These are phyloP conservation scores for Glandiceps talaboti DNA, from an alignment of 53 echinoderm and acorn worm genomes.

Conservation along the genomic window DNA sequence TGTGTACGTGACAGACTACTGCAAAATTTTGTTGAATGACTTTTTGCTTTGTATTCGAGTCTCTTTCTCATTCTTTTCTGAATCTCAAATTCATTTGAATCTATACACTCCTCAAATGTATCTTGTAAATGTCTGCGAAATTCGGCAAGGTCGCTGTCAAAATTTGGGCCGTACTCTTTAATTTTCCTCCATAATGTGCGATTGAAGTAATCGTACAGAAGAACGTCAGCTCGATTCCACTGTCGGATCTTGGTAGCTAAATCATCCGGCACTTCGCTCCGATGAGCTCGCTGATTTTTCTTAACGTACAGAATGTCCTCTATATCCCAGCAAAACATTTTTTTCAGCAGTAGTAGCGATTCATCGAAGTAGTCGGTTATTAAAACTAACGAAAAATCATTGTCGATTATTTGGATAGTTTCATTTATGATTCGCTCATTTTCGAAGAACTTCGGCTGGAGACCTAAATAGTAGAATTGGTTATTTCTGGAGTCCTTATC, in stretches of 20 bases:
- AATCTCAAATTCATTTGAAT: too few relatives aligned
- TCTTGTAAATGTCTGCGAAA: constrained; percentile 30
- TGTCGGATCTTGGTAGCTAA: constrained; percentile 36
- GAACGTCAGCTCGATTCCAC: constrained; percentile 48
- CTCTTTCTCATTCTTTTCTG: neutral
- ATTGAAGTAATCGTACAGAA: constrained; percentile 57
- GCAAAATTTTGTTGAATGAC: neutral
- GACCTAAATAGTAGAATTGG: constrained; percentile 63
- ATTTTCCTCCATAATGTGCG: constrained; percentile 54
- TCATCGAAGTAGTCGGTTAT: constrained; percentile 72
- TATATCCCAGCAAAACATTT: constrained; percentile 38
- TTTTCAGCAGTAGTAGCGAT: constrained; percentile 48
- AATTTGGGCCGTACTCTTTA: constrained; percentile 41
- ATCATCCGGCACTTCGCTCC: constrained; percentile 3
- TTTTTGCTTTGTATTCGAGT: neutral
- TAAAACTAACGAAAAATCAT: constrained; percentile 47
- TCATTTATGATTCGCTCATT: constrained; percentile 27
- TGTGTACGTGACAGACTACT: neutral
- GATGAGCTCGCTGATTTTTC: constrained; percentile 37
- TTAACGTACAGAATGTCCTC: constrained; percentile 56
- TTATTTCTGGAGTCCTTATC: constrained; percentile 52
- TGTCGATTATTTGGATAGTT: constrained; percentile 23
- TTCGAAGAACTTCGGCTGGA: constrained; percentile 32
- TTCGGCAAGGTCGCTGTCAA: constrained; percentile 26
- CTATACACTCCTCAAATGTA: neutral